Conservation (phyloP, 2,888 invertebrate genomes). For the Abscondita cerata region DNA sequence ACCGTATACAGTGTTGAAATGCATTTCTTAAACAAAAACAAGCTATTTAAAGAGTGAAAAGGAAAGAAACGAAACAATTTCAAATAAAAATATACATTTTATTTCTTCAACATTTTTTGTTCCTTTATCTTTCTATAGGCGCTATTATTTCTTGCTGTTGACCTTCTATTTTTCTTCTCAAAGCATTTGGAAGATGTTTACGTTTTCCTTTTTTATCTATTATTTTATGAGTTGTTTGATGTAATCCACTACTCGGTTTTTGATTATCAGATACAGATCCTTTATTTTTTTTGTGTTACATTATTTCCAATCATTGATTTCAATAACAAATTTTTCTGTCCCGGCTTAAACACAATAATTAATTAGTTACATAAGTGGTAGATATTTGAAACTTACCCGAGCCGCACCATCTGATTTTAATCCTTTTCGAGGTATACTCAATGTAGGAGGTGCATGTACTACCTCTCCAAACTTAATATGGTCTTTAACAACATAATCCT, state of each 20-base stretch:
- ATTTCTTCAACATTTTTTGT: slow-evolving; percentile 39
- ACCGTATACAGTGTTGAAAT: too few species aligned
- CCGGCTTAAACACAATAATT: slow-evolving; percentile 62
- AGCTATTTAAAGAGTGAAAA: too few species aligned
- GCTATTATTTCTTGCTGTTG: slow-evolving; percentile 66
- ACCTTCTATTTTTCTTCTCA: slow-evolving; percentile 66
- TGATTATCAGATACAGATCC: slow-evolving; percentile 56
- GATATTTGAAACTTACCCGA: slow-evolving; percentile 41
- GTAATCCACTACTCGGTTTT: slow-evolving; percentile 36
- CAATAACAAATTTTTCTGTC: slow-evolving; percentile 68
- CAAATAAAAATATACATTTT: too few species aligned
- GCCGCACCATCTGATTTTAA: slow-evolving; percentile 42
- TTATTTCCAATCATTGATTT: slow-evolving; percentile 59
- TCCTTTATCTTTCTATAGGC: slow-evolving; percentile 66
- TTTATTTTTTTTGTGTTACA: slow-evolving; percentile 12
- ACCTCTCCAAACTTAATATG: slow-evolving; percentile 77
- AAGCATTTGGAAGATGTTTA: slow-evolving; percentile 65
- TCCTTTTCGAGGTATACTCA: slow-evolving; percentile 64
- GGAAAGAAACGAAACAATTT: too few species aligned
- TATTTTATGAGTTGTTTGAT: slow-evolving; percentile 38
- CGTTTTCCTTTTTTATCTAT: slow-evolving; percentile 66
- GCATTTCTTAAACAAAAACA: too few species aligned
- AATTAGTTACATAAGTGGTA: neutral
- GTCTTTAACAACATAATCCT: slow-evolving; percentile 66
- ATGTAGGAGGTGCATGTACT: slow-evolving; percentile 74